Conservation (phyloP, 2,888 invertebrate species). For the Chesias legatella region DNA sequence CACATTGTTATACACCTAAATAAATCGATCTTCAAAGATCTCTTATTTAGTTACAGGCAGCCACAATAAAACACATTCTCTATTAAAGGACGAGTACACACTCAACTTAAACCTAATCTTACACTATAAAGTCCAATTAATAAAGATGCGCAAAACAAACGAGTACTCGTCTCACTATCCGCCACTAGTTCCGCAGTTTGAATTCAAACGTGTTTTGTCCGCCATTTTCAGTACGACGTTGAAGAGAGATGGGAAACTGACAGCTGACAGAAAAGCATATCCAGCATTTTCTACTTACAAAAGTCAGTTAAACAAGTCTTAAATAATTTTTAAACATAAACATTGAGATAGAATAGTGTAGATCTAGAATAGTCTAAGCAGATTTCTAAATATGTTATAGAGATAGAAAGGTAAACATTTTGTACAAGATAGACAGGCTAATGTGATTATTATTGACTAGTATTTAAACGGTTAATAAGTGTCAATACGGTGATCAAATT, state of each 20-base stretch:
- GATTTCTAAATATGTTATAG: no score
- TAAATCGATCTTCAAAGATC: background rate
- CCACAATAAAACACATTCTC: slow-evolving; percentile 18
- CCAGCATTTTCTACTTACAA: slow-evolving; percentile 10
- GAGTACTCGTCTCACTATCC: slow-evolving; percentile 69
- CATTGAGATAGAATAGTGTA: no score
- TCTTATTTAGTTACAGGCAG: background rate
- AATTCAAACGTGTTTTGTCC: slow-evolving; percentile 25
- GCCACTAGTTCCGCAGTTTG: slow-evolving; percentile 45
- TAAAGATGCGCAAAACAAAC: slow-evolving; percentile 69
- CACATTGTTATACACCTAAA: no score
- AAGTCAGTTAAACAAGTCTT: background rate
- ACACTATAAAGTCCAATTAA: slow-evolving; percentile 60
- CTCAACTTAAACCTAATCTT: slow-evolving; percentile 50
- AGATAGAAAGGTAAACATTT: no score
- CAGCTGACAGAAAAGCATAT: slow-evolving; percentile 8
- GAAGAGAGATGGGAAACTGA: background rate
- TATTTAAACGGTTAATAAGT: no score
- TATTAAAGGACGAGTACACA: slow-evolving; percentile 58
- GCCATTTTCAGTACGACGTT: slow-evolving; percentile 24
- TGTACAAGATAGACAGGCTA: no score
- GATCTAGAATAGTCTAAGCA: no score
- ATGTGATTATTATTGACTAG: no score
- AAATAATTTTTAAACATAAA: no score
- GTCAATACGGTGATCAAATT: no score